A percentile compares a stretch with the other conserved stretches of the same genome.
phyloP scores from a whole-genome alignment of 2,797 vertebrate genomes.

The Chrosomus eos region DNA sequence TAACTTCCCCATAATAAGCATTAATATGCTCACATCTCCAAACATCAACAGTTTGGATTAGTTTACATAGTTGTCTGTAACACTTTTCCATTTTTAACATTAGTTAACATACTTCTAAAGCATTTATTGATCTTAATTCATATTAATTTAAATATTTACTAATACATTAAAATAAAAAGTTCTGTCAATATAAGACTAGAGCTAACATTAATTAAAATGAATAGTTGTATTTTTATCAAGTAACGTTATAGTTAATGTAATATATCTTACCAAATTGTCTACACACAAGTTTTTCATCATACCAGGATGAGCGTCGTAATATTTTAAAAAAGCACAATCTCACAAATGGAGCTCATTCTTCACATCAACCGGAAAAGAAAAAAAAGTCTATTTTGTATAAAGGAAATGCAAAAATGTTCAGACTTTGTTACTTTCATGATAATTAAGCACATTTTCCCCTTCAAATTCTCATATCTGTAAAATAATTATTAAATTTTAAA shows the following conservation, averaged over 20 bases:
- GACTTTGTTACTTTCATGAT: neutral
- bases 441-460: neutral
- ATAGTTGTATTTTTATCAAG: neutral
- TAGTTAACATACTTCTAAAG: neutral
- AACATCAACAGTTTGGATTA: neutral
- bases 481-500: neutral
- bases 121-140: neutral
- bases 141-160: neutral
- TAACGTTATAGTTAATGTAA: neutral
- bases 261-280: neutral
- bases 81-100: neutral
- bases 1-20: neutral
- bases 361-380: neutral
- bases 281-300: neutral
- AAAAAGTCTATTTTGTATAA: neutral
- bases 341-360: neutral
- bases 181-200: neutral
- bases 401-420: neutral
- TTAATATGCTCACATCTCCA: neutral
- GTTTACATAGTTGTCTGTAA: neutral
- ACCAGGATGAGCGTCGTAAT: neutral
- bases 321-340: neutral
- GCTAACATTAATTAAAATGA: neutral
- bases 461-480: neutral
- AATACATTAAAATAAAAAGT: neutral